These are phyloP conservation scores for Leucophenga varia DNA, from an alignment of 1,140 invertebrate genomes.

Conservation along the genomic window DNA sequence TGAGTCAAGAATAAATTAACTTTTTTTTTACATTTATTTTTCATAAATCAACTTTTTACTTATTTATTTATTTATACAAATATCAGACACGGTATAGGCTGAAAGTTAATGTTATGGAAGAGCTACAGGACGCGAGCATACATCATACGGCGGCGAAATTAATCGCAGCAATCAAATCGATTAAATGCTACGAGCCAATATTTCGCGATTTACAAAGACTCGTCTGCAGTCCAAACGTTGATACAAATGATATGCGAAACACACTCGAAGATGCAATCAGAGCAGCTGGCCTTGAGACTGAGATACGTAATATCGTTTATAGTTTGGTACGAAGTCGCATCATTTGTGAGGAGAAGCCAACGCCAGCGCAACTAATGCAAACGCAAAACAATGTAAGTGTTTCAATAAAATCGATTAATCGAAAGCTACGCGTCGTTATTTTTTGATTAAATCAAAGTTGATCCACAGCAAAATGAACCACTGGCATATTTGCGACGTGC, in stretches of 20 bases:
- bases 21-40: no score
- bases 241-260: conserved; percentile 74
- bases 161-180: conserved; percentile 63
- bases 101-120: no score
- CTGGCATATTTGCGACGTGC: conserved; percentile 75
- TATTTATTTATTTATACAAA: no score
- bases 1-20: no score
- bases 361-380: no score
- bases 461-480: conserved; percentile 59
- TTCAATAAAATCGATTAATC: no score
- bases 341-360: no score
- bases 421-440: no score
- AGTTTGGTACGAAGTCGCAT: conserved; percentile 67
- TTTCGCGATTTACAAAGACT: conserved; percentile 68
- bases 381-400: no score
- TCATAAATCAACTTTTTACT: no score
- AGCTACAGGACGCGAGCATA: conserved; percentile 61
- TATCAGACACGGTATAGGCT: no score
- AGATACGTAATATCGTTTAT: conserved; percentile 79
- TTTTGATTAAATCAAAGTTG: no score
- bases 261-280: conserved; percentile 73
- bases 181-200: conserved; percentile 65
- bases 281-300: conserved; percentile 73
- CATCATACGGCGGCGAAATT: conserved; percentile 66
- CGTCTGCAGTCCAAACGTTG: conserved; percentile 70